Percentiles rank a stretch among this genome's conserved stretches.
phyloP scores from a whole-genome alignment of 2,113 vertebrate genomes.

The Labeo catla region DNA sequence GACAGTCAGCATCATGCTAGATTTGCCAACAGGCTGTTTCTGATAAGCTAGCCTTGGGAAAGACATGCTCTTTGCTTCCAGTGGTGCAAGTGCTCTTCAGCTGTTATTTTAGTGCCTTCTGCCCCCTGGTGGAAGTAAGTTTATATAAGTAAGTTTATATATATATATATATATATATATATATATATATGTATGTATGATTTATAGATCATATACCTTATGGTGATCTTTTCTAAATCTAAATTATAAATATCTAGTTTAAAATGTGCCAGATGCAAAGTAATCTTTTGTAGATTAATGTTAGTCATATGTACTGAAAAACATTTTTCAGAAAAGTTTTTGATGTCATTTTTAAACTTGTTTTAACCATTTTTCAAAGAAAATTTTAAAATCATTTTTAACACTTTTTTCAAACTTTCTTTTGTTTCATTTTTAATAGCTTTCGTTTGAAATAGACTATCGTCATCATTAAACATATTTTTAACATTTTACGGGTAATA shows the following conservation, averaged over 20 bases:
- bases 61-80: neutral
- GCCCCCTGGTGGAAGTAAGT: slow-evolving; percentile 66
- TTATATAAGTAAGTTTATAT: no score
- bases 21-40: slow-evolving; percentile 27
- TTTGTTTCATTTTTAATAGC: neutral
- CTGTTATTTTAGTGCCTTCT: slow-evolving; percentile 19
- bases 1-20: neutral
- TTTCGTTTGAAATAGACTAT: neutral
- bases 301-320: neutral
- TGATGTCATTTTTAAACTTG: neutral
- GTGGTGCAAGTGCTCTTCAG: neutral
- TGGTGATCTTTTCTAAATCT: no score
- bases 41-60: slow-evolving; percentile 24
- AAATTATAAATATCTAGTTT: neutral
- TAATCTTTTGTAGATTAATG: neutral
- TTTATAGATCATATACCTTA: no score
- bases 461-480: neutral
- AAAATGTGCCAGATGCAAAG: neutral
- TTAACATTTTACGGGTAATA: neutral
- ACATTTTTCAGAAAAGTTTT: neutral
- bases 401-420: neutral
- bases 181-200: no score
- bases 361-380: neutral
- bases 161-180: no score
- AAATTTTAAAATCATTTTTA: neutral